Base-by-base conservation (phyloP, 2,797 vertebrate genomes). In the Cetoscarus ocellatus region DNA sequence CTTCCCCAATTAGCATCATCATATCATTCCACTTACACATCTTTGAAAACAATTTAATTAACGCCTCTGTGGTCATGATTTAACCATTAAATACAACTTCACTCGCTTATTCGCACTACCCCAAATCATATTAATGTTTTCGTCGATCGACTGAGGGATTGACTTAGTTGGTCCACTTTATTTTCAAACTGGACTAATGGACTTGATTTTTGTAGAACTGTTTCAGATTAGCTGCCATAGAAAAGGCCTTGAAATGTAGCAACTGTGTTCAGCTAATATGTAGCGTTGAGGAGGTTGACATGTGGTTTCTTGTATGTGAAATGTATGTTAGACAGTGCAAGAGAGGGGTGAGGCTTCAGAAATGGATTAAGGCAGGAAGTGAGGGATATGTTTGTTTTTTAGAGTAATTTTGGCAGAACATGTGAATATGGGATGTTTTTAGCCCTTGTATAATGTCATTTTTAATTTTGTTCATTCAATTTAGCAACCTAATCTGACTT, bases 271-370 rank as follows among this genome's bases (percentile, higher is more conserved):
- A 70, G 53, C 53, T 77, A 58, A 73, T 49, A 36, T 19, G 58
- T 71, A 83, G 77, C n/a, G 17, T 63, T 73, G 64, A 70, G 84
- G 57, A 85, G 61, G 78, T 57, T 67, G 84, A 73, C 5, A 40
- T 75, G 83, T 81, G 86, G 82, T 83, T 54, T 51, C 47, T 67
- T 75, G 91, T 67, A 89, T 18, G 85, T 90, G 88, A 80, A 77
- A 73, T 8, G 65, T 80, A 70, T 54, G 1, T 51, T 60, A 38
- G 52, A 52, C 65, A 53, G 69, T 70, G 12, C 19, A 36, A 44
- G 77, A 71, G 53, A 27, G 67, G 60, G 56, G 8, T 17, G 39
- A 8, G 10, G 49, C 67, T 45, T 39, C 39, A 55, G 71, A 67
- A 10, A 7, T 70, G 73, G 83, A 73, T 64, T 69, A 17, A 47